These are phyloP conservation scores for Dioctria linearis DNA, from an alignment of 2,888 invertebrate species.

Conservation along the genomic window DNA sequence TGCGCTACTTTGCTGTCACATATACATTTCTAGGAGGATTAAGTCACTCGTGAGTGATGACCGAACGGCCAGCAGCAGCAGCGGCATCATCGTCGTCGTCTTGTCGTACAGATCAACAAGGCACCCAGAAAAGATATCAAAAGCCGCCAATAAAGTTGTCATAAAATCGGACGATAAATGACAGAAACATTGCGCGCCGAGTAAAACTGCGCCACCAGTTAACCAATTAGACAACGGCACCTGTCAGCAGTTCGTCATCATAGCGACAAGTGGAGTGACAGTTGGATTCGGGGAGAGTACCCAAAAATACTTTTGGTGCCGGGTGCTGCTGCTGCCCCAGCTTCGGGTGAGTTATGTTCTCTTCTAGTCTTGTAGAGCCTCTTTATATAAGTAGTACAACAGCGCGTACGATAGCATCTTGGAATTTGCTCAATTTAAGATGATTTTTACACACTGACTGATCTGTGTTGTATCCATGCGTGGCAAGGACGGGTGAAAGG, in stretches of 20 bases:
- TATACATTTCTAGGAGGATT: conserved; percentile 33
- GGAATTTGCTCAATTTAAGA: conserved; percentile 46
- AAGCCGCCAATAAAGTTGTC: conserved; percentile 52
- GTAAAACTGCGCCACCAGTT: conserved; percentile 21
- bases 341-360: conserved; percentile 50
- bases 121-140: conserved; percentile 36
- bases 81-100: not conserved
- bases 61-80: conserved; percentile 3
- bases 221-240: conserved; percentile 71
- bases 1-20: conserved; percentile 29
- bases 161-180: conserved; percentile 53
- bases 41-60: conserved; percentile 45
- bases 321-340: conserved; percentile 24
- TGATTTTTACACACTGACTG: conserved; percentile 30
- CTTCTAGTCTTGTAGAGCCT: not conserved
- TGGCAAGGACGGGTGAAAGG: not conserved
- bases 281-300: conserved; percentile 47
- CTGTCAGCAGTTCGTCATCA: conserved; percentile 72
- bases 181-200: conserved; percentile 46
- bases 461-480: not conserved
- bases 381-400: too few species aligned
- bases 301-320: conserved; percentile 42
- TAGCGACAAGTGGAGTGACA: conserved; percentile 55
- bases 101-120: conserved; percentile 28
- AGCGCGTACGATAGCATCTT: not conserved